phyloP scores from a whole-genome alignment of 2,113 vertebrate species.

The Thalassoma bifasciatum region DNA sequence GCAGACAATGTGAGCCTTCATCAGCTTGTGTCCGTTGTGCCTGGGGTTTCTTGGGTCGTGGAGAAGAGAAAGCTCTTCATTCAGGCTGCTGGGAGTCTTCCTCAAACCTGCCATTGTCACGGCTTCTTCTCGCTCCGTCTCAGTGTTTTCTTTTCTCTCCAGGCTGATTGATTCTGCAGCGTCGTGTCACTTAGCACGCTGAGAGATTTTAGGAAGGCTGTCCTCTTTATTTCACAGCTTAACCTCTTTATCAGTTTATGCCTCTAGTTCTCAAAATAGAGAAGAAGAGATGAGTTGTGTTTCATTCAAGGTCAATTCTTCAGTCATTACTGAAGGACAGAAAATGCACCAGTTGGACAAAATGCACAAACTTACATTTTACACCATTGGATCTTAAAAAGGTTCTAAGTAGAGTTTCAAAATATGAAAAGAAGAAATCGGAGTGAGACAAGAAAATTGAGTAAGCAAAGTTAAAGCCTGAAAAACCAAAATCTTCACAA shows the following conservation, averaged over 20 bases:
- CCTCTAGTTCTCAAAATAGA: constrained; percentile 48
- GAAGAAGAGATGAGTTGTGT: constrained; percentile 21
- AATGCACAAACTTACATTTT: too few species aligned
- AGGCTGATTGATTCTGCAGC: constrained; percentile 43
- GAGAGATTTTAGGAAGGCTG: constrained; percentile 1
- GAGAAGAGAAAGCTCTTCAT: constrained; percentile 69
- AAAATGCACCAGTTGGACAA: too few species aligned
- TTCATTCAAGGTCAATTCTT: constrained; percentile 31
- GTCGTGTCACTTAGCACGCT: constrained; percentile 35
- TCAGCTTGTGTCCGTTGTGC: constrained; percentile 62
- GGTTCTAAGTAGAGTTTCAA: too few species aligned
- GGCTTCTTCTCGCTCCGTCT: neutral
- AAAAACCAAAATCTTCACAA: too few species aligned
- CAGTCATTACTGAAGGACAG: too few species aligned
- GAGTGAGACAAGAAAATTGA: too few species aligned
- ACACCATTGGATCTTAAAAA: too few species aligned
- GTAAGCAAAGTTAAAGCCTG: too few species aligned
- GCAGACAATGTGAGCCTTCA: constrained; percentile 69
- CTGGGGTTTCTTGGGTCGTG: constrained; percentile 57
- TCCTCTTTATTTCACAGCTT: constrained; percentile 10
- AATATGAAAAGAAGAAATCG: too few species aligned
- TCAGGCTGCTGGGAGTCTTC: constrained; percentile 45
- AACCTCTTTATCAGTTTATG: constrained; percentile 15
- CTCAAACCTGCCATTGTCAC: constrained; percentile 66
- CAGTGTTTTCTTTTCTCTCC: constrained; percentile 34